Percentiles rank a stretch among this genome's conserved stretches.
These are phyloP conservation scores for Sitobion miscanthi DNA, from an alignment of 1,140 invertebrate species.

Conservation along the genomic window DNA sequence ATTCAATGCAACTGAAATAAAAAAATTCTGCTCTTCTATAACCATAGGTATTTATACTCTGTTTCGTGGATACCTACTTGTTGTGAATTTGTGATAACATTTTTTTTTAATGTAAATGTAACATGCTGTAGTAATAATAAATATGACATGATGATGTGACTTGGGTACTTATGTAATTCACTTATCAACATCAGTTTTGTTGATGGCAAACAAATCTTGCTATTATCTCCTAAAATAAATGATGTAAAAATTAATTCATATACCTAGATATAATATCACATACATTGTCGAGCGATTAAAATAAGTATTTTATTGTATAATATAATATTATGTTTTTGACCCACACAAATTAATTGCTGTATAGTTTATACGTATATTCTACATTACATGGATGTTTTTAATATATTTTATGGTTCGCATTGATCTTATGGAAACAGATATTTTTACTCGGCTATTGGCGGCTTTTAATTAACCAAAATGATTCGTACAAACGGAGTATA, in stretches of 20 bases:
- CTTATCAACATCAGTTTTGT: neutral
- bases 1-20: neutral
- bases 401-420: neutral
- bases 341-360: neutral
- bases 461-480: neutral
- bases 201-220: neutral
- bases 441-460: neutral
- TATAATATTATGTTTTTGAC: neutral
- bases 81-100: neutral
- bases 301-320: no score
- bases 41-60: neutral
- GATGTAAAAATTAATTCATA: slow-evolving; percentile 5
- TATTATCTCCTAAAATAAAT: neutral
- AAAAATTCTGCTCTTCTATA: neutral
- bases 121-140: neutral
- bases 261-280: neutral
- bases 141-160: neutral
- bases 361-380: no score
- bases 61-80: neutral
- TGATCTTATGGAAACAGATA: neutral
- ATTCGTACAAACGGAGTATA: neutral
- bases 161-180: neutral
- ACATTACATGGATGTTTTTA: neutral
- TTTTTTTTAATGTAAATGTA: neutral
- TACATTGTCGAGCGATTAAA: neutral